Evolutionary conservation across 2,797 vertebrate genomes (phyloP).

Genomic region (Melanotaenia pygmaea): DNA sequence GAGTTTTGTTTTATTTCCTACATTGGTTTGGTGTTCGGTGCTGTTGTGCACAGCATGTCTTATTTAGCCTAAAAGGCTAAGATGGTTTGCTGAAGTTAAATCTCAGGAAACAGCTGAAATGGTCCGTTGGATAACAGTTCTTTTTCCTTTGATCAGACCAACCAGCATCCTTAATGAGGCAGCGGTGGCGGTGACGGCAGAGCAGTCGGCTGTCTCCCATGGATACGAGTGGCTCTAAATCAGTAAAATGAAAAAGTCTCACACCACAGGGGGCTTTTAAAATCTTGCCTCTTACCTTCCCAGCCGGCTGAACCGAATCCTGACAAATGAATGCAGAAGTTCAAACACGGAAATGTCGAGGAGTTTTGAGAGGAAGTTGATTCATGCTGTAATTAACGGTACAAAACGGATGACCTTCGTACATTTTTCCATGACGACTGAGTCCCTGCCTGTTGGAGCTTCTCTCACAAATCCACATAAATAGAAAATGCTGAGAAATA

Average conservation of each 20-base stretch:
- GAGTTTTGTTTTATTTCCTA: background rate
- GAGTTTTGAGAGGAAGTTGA: constrained; percentile 22
- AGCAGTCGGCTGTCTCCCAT: constrained; percentile 17
- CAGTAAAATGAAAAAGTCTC: constrained; percentile 37
- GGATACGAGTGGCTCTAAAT: constrained; percentile 43
- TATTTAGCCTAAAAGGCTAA: background rate
- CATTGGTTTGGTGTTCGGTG: background rate
- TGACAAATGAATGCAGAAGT: background rate
- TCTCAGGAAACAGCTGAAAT: constrained; percentile 10
- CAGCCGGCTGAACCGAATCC: constrained; percentile 6
- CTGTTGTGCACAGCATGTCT: background rate
- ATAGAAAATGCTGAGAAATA: background rate
- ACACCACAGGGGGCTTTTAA: background rate
- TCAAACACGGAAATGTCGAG: constrained; percentile 13
- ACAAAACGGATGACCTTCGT: constrained; percentile 10
- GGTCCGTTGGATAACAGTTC: constrained; percentile 26
- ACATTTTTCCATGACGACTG: background rate
- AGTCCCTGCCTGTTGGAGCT: background rate
- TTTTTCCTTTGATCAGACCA: constrained; percentile 26
- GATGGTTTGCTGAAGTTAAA: constrained; percentile 21
- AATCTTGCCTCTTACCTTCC: constrained; percentile 13
- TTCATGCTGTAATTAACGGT: constrained; percentile 5
- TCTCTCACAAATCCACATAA: background rate
- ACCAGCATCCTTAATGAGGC: constrained; percentile 36
- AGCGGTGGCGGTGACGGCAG: background rate